Evolutionary conservation across 1,140 invertebrate species (phyloP).

Genomic region (Liolophura sinensis): DNA sequence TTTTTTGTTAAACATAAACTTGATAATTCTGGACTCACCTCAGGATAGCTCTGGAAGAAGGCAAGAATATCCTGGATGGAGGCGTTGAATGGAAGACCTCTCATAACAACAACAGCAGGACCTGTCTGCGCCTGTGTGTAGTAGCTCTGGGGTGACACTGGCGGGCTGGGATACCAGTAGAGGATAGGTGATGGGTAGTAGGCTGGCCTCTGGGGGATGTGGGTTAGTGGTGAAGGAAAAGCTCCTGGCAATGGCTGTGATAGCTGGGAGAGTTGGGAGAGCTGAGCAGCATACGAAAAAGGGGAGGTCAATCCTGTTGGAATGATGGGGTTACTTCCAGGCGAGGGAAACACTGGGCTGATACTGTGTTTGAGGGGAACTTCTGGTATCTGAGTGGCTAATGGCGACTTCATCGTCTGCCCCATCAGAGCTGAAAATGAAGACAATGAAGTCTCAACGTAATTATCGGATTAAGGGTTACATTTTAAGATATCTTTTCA

Average conservation of each 20-base stretch:
- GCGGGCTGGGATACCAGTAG: conserved; percentile 88
- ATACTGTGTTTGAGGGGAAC: not conserved
- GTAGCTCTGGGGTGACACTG: conserved; percentile 82
- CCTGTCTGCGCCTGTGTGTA: conserved; percentile 65
- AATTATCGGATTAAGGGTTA: too few species aligned
- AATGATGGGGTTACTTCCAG: not conserved
- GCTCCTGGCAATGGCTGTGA: conserved; percentile 39
- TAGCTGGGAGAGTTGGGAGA: conserved; percentile 25
- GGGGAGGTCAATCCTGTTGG: conserved; percentile 3
- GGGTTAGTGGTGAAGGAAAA: conserved; percentile 26
- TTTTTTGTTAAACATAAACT: conserved; percentile 10
- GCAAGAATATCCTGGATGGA: conserved; percentile 57
- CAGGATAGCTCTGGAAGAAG: conserved; percentile 61
- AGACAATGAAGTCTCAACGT: too few species aligned
- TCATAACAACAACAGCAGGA: conserved; percentile 61
- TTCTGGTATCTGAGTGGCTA: too few species aligned
- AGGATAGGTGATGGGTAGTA: conserved; percentile 46
- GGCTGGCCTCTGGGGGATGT: conserved; percentile 23
- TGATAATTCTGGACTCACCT: conserved; percentile 53
- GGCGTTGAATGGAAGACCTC: conserved; percentile 59
- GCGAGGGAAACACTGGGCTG: not conserved
- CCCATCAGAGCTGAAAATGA: too few species aligned
- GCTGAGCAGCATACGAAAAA: conserved; percentile 18
- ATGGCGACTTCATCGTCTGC: too few species aligned
- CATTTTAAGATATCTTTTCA: too few species aligned